Base-by-base conservation (phyloP, 1,140 invertebrate genomes). In the Aplysia californica region DNA sequence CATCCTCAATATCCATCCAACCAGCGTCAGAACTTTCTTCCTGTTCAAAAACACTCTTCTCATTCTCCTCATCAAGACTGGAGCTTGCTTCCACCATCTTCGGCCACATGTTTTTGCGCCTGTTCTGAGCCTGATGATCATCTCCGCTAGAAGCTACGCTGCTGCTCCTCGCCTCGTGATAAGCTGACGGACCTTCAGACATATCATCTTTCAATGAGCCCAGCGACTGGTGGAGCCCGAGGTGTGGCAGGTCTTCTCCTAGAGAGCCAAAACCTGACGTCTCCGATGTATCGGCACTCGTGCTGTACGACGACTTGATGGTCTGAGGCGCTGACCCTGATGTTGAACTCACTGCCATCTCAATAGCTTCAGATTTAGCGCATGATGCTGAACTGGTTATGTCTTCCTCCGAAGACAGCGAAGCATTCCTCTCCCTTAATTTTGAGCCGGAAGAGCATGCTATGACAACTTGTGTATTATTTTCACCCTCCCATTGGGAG, bases 251-350 rank as follows among this genome's bases (percentile, higher is more conserved):
- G n/a, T 85, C 84, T 18, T 82, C 84, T n/a, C 76, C 74, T 21
- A 82, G 75, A 21, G 82, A 84, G 10, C 87, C 84, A 71, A 87
- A 82, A 21, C 87, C 86, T 26, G 85, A 87, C 0, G 87, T 87
- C 26, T 85, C 84, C 26, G 85, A 86, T 10, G 85, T 87, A 76
- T 86, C 86, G 4, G 77, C 85, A 77, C 84, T 86, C 26, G 81
- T 84, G 65, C 75, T 84, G 38, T 84, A 86, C 5, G 83, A 83
- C 72, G 77, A 61, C 76, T 70, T 79, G 41, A 64, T 36, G 36
- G 67, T 26, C 38, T 44, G 72, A 39, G 79, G 67, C 3, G 64
- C 41, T 18, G 70, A 65, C 23, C 41, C 23, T n/a, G 74, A 38
- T 18, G 56, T 66, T n/a, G 64, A 50, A 10, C 67, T 44, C 39